Evolutionary conservation across 2,113 vertebrate genomes (phyloP).

Genomic region (Nycticebus coucang): DNA sequence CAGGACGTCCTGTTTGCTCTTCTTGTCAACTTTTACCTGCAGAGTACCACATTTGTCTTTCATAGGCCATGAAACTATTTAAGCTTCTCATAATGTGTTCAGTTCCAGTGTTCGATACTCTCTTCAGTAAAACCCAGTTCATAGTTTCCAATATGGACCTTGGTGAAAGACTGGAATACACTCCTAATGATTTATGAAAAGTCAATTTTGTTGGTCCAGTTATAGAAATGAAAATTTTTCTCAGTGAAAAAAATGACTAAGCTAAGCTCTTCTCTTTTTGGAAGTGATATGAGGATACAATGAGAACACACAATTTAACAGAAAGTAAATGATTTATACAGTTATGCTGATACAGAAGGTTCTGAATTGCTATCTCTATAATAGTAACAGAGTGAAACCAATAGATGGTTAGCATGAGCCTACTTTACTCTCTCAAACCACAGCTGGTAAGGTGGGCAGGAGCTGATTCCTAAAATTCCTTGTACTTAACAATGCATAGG

Average conservation of each 20-base stretch:
- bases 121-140: background rate
- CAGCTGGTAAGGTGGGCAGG: background rate
- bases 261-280: background rate
- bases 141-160: background rate
- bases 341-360: background rate
- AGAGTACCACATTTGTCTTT: background rate
- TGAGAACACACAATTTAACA: background rate
- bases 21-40: background rate
- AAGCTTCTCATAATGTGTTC: background rate
- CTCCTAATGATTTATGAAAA: background rate
- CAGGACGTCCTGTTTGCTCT: background rate
- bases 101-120: background rate
- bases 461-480: conserved; percentile 14
- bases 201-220: background rate
- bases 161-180: background rate
- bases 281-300: background rate
- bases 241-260: background rate
- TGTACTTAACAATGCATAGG: conserved; percentile 6
- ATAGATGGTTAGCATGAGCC: background rate
- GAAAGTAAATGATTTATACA: background rate
- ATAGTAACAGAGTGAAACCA: background rate
- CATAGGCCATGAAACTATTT: background rate
- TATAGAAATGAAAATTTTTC: conserved; percentile 1
- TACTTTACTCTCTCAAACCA: background rate
- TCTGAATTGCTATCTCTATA: background rate